These are phyloP conservation scores for Smithornis capensis DNA, from an alignment of 2,113 vertebrate genomes.

Conservation along the genomic window DNA sequence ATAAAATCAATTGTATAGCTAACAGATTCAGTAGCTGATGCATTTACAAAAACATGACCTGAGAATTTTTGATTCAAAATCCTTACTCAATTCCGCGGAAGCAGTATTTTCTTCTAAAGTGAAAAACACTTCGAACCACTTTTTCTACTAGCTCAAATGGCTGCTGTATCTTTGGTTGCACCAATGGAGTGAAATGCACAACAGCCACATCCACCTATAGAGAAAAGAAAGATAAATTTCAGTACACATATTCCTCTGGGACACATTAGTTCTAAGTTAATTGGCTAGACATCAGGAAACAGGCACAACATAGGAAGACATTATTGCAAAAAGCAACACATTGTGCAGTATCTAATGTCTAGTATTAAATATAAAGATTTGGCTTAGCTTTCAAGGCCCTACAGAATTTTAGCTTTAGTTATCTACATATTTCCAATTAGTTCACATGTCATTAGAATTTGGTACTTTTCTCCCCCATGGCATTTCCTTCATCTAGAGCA, in stretches of 20 bases:
- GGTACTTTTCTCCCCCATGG: not conserved
- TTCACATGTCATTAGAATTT: not conserved
- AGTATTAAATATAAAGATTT: not conserved
- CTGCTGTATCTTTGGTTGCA: slow-evolving; percentile 86
- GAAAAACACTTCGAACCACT: slow-evolving; percentile 86
- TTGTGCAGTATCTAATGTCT: not conserved
- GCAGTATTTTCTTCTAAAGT: slow-evolving; percentile 93
- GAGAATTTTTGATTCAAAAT: not conserved
- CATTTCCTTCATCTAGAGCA: not conserved
- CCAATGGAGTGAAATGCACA: slow-evolving; percentile 89
- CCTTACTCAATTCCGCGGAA: slow-evolving; percentile 87
- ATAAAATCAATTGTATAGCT: not conserved
- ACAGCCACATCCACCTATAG: slow-evolving; percentile 91
- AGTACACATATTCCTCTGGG: not conserved
- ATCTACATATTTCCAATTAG: slow-evolving; percentile 49
- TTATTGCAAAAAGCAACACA: not conserved
- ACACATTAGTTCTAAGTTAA: not conserved
- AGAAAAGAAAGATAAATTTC: not conserved
- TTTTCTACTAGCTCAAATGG: slow-evolving; percentile 93
- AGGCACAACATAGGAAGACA: not conserved
- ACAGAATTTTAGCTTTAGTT: not conserved
- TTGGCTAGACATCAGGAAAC: not conserved
- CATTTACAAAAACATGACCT: not conserved
- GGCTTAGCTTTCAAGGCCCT: not conserved
- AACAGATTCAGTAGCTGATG: not conserved